Conservation (phyloP, 37 sponge, comb jelly and placozoan genomes). For the Diacarnus erythraeanus region DNA sequence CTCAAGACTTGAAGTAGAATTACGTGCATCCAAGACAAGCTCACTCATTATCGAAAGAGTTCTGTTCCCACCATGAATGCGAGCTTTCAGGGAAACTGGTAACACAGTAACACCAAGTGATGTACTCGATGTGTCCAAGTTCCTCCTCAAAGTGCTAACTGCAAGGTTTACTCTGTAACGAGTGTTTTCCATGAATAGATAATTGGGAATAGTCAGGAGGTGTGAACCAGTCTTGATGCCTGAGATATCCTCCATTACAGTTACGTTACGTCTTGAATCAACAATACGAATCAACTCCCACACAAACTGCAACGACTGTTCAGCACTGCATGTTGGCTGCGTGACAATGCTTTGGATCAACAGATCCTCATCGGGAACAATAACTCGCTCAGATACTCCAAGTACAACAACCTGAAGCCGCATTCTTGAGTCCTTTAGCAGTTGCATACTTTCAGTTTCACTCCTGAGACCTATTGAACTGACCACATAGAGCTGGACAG, state of each 20-base stretch:
- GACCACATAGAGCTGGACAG: slow-evolving; percentile 49
- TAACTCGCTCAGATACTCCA: background rate
- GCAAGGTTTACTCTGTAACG: slow-evolving; percentile 18
- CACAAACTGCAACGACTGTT: background rate
- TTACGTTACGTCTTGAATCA: slow-evolving; percentile 16
- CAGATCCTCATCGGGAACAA: slow-evolving; percentile 7
- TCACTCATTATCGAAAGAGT: slow-evolving; percentile 11
- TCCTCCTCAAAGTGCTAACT: background rate
- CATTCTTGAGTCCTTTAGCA: slow-evolving; percentile 19
- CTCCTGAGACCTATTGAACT: slow-evolving; percentile 52
- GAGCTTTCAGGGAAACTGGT: slow-evolving; percentile 7
- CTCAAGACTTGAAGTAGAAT: background rate
- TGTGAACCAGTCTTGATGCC: background rate
- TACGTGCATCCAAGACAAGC: slow-evolving; percentile 57
- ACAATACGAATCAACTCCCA: slow-evolving; percentile 33
- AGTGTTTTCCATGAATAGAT: slow-evolving; percentile 1
- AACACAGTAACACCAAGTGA: slow-evolving; percentile 10
- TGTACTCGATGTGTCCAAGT: background rate
- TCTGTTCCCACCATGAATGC: slow-evolving; percentile 51
- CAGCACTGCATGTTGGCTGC: slow-evolving; percentile 1
- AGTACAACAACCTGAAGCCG: slow-evolving; percentile 1
- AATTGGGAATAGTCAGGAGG: slow-evolving; percentile 32
- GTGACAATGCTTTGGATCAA: slow-evolving; percentile 5
- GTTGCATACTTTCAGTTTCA: slow-evolving; percentile 2
- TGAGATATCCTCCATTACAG: slow-evolving; percentile 1